Conservation (phyloP, 1,140 invertebrate genomes). For the Sycobia sp. region DNA sequence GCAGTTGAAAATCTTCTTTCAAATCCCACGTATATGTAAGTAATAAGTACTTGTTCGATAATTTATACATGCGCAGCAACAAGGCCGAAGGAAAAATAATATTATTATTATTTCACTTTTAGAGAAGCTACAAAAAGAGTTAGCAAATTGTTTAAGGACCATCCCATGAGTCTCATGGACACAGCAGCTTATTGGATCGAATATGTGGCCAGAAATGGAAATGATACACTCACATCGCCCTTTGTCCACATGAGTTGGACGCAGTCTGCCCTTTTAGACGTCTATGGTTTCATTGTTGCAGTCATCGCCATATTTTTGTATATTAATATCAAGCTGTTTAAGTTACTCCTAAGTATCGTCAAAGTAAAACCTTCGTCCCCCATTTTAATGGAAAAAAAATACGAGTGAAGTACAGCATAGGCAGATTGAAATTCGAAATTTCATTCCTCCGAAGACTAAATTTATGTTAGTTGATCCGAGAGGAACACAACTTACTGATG, state of each 20-base stretch:
- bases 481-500: no score
- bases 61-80: not conserved
- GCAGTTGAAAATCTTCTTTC: constrained; percentile 50
- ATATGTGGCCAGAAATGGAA: constrained; percentile 65
- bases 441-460: no score
- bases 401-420: no score
- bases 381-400: no score
- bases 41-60: not conserved
- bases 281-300: constrained; percentile 37
- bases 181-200: constrained; percentile 68
- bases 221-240: constrained; percentile 47
- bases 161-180: constrained; percentile 61
- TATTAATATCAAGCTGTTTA: not conserved
- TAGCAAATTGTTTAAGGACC: not conserved
- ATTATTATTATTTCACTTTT: not conserved
- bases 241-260: constrained; percentile 51
- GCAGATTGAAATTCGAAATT: no score
- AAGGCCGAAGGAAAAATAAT: not conserved
- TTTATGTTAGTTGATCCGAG: no score
- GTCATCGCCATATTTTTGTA: not conserved
- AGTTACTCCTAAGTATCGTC: no score
- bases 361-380: no score
- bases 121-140: not conserved
- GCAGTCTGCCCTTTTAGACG: constrained; percentile 53
- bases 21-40: constrained; percentile 48